Base-by-base conservation (phyloP, 2,797 vertebrate species). In the Galagoides demidoff region DNA sequence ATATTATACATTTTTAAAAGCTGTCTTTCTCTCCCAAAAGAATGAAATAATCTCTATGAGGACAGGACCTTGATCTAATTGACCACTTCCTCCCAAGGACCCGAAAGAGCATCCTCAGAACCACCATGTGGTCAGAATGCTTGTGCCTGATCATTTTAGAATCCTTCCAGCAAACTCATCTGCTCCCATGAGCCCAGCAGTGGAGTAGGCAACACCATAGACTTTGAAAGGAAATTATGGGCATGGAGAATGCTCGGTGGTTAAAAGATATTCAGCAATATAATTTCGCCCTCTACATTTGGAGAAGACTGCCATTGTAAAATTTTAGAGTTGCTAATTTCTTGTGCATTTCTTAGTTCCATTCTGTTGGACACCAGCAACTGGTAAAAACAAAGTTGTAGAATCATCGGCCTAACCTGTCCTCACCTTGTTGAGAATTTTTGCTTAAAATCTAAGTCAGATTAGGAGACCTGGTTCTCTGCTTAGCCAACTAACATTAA, bases 181-280 rank as follows among this genome's bases (percentile, higher is more conserved):
- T 57, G 39, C 6, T 86, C 20, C 14, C 17, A 2, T n/a, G 20
- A 17, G 92, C 34, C 13, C n/a, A 5, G 59, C 39, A 43, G 5
- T 66, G 52, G 64, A 19, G 20, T 23, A 90, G 49, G 29, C 13
- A 55, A 68, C 17, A 68, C 10, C 31, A 25, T 11, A 68, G 16
- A 45, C 78, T 92, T 94, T 52, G 45, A 88, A 92, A 92, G 43
- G 23, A 89, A 92, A 64, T 66, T 12, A n/a, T 19, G 20, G n/a
- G 17, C 55, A 34, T 79, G 20, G 64, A 7, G 9, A 89, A 82
- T 12, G 16, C 10, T 79, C 8, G 70, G 49, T 31, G 87, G 45
- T 34, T 84, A 9, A 78, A 89, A 57, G 17, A 22, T 76, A 43
- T 34, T 84, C 25, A 11, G 2, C 4, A 22, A 29, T 74, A 49